A percentile compares a stretch with the other conserved stretches of the same genome.
Evolutionary conservation across 2,888 invertebrate genomes (phyloP).

Genomic region (Drosophila helvetica): DNA sequence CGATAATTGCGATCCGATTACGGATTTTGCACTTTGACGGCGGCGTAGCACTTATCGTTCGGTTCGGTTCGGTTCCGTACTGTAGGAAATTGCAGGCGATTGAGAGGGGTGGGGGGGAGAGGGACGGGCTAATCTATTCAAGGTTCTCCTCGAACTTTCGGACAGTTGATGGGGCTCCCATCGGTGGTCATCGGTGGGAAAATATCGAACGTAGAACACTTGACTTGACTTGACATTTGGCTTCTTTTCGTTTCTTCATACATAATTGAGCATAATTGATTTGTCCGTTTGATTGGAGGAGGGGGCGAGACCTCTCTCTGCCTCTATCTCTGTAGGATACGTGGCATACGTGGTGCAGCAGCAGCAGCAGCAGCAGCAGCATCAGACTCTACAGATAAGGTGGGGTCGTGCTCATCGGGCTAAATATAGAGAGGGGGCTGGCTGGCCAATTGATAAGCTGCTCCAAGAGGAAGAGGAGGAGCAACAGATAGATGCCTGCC

Average conservation of each 20-base stretch:
- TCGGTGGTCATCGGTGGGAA: constrained; percentile 41
- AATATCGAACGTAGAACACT: constrained; percentile 38
- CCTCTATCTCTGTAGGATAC: constrained; percentile 4
- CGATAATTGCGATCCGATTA: constrained; percentile 52
- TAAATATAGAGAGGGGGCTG: constrained; percentile 24
- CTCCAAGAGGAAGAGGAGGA: constrained; percentile 1
- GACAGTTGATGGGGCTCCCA: constrained; percentile 49
- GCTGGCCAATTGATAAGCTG: constrained; percentile 63
- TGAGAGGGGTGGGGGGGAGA: neutral
- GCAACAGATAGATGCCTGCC: constrained; percentile 44
- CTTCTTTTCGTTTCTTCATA: constrained; percentile 43
- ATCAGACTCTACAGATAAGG: constrained; percentile 23
- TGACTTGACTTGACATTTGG: constrained; percentile 41
- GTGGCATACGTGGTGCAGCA: neutral
- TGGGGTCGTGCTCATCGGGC: constrained; percentile 4
- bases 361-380: neutral
- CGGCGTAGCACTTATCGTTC: constrained; percentile 19
- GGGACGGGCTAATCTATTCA: constrained; percentile 37
- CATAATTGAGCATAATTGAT: constrained; percentile 73
- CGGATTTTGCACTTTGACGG: constrained; percentile 59
- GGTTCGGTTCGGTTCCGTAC: constrained; percentile 13
- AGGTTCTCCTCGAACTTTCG: constrained; percentile 31
- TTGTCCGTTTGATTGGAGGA: constrained; percentile 53
- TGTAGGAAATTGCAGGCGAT: constrained; percentile 30
- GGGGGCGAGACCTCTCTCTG: neutral